Evolutionary conservation across 1,140 invertebrate genomes (phyloP).

Genomic region (Thaumetopoea pityocampa): DNA sequence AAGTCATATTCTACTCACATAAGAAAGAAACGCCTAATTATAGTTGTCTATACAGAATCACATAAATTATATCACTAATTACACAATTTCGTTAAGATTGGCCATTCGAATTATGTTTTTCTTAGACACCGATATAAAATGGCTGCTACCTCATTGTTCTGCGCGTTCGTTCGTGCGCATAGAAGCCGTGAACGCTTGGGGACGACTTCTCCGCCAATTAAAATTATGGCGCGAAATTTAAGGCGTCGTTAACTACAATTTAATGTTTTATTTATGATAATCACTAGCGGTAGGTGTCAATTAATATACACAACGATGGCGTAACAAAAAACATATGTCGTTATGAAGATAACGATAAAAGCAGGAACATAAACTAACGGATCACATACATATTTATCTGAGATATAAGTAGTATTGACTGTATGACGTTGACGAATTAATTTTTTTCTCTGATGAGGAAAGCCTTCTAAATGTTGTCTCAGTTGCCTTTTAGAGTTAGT

Average conservation of each 20-base stretch:
- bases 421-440: slow-evolving; percentile 32
- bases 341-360: slow-evolving; percentile 43
- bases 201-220: slow-evolving; percentile 74
- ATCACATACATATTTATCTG: slow-evolving; percentile 33
- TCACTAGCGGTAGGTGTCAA: slow-evolving; percentile 31
- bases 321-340: slow-evolving; percentile 53
- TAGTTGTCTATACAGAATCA: slow-evolving; percentile 65
- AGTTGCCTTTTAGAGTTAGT: slow-evolving; percentile 61
- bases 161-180: slow-evolving; percentile 76
- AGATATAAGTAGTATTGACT: slow-evolving; percentile 19
- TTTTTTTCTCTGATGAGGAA: slow-evolving; percentile 48
- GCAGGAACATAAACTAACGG: slow-evolving; percentile 38
- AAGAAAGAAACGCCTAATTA: slow-evolving; percentile 69
- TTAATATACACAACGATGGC: slow-evolving; percentile 36
- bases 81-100: slow-evolving; percentile 76
- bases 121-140: slow-evolving; percentile 76
- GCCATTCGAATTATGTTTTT: slow-evolving; percentile 77
- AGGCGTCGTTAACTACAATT: slow-evolving; percentile 58
- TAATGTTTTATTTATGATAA: slow-evolving; percentile 44
- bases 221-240: slow-evolving; percentile 76
- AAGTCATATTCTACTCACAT: slow-evolving; percentile 71
- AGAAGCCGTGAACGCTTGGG: slow-evolving; percentile 76
- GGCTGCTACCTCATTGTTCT: slow-evolving; percentile 76
- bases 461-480: slow-evolving; percentile 56
- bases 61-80: slow-evolving; percentile 75